phyloP scores from a whole-genome alignment of 1,140 invertebrate genomes.

The Kradibia gibbosae region DNA sequence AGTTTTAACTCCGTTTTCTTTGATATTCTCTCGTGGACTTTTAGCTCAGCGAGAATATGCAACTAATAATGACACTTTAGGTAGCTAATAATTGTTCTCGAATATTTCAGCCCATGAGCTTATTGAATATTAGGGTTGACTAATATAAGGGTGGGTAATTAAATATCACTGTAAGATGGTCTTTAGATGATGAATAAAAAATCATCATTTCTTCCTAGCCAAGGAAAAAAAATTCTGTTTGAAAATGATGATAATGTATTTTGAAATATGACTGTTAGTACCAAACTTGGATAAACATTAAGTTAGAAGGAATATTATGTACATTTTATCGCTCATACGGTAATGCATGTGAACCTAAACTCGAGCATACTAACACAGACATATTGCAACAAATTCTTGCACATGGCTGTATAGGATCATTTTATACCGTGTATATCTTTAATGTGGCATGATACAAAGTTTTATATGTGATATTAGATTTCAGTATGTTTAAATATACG shows the following conservation, averaged over 20 bases:
- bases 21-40: no score
- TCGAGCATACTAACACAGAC: neutral
- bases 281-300: neutral
- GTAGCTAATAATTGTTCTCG: no score
- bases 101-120: no score
- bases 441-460: neutral
- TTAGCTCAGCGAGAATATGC: no score
- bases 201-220: no score
- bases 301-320: neutral
- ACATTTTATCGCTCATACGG: neutral
- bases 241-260: neutral
- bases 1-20: no score
- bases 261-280: neutral
- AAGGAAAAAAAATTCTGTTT: no score
- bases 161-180: no score
- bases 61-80: no score
- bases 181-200: no score
- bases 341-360: neutral
- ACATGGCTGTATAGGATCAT: neutral
- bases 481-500: neutral
- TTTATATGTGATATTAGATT: neutral
- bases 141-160: no score
- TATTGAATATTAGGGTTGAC: no score
- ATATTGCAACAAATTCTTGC: neutral
- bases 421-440: neutral